These are phyloP conservation scores for Carcinoscorpius rotundicauda DNA, from an alignment of 1,140 invertebrate genomes.

Conservation along the genomic window DNA sequence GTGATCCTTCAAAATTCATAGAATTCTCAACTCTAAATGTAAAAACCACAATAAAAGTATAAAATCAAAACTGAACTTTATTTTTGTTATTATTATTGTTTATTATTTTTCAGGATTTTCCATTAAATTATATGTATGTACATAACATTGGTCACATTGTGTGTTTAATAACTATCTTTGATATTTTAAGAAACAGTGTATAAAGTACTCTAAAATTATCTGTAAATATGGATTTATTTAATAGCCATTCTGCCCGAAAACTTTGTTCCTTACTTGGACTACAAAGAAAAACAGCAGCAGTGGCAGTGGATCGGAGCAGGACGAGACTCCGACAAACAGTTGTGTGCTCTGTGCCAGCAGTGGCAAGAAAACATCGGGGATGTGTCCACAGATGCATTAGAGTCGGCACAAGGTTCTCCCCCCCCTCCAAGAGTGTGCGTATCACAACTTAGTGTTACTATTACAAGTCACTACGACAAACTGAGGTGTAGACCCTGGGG, in stretches of 20 bases:
- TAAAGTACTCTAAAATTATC: background rate
- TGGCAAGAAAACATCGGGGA: conserved; percentile 53
- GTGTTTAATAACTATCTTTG: too few species aligned
- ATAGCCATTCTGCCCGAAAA: conserved; percentile 60
- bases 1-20: too few species aligned
- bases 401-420: conserved; percentile 30
- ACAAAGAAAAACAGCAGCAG: conserved; percentile 51
- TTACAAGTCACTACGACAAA: too few species aligned
- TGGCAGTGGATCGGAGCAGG: conserved; percentile 96
- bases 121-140: too few species aligned
- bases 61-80: too few species aligned
- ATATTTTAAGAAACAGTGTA: too few species aligned
- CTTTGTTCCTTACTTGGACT: conserved; percentile 86
- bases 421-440: conserved; percentile 35
- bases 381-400: conserved; percentile 24
- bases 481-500: too few species aligned
- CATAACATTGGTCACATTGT: too few species aligned
- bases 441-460: background rate
- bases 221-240: conserved; percentile 9
- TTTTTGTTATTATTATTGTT: too few species aligned
- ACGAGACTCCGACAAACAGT: conserved; percentile 67
- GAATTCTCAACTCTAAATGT: too few species aligned
- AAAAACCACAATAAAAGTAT: too few species aligned
- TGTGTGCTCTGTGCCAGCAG: conserved; percentile 55
- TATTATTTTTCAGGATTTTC: too few species aligned